These are phyloP conservation scores for Dromius quadrimaculatus DNA, from an alignment of 2,888 invertebrate species.

Conservation along the genomic window DNA sequence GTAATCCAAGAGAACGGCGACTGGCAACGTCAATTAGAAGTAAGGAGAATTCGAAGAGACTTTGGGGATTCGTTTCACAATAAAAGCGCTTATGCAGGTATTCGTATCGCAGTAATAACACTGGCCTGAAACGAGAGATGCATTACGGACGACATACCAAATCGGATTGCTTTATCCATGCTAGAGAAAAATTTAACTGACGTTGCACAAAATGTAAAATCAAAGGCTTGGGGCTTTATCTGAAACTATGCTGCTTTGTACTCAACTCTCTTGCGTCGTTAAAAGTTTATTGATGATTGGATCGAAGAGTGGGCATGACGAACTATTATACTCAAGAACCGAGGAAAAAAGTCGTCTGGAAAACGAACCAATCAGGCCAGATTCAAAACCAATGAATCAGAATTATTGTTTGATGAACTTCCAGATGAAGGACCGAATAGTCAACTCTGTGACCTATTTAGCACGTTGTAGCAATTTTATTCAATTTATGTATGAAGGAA, in stretches of 20 bases:
- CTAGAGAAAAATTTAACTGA: slow-evolving; percentile 42
- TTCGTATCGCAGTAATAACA: slow-evolving; percentile 40
- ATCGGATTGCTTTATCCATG: slow-evolving; percentile 41
- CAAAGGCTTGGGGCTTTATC: slow-evolving; percentile 2
- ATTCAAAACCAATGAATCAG: too few species aligned
- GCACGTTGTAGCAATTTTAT: too few species aligned
- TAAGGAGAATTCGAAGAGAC: slow-evolving; percentile 39
- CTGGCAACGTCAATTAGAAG: slow-evolving; percentile 44
- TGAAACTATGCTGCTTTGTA: neutral
- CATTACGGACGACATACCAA: slow-evolving; percentile 41
- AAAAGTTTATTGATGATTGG: slow-evolving; percentile 5
- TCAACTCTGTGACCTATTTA: too few species aligned
- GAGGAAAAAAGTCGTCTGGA: too few species aligned
- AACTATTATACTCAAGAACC: too few species aligned
- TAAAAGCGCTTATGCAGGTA: slow-evolving; percentile 38
- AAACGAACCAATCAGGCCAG: too few species aligned
- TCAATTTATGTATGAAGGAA: neutral
- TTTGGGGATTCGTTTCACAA: slow-evolving; percentile 42
- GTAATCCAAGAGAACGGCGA: slow-evolving; percentile 36
- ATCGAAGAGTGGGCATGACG: too few species aligned
- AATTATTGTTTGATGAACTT: too few species aligned
- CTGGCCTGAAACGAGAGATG: slow-evolving; percentile 34
- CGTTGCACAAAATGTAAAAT: slow-evolving; percentile 35
- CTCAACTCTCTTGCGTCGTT: neutral
- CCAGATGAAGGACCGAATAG: too few species aligned